A percentile compares a stretch with the other conserved stretches of the same genome.
Evolutionary conservation across 2,797 vertebrate genomes (phyloP).

Genomic region (Allobates femoralis): DNA sequence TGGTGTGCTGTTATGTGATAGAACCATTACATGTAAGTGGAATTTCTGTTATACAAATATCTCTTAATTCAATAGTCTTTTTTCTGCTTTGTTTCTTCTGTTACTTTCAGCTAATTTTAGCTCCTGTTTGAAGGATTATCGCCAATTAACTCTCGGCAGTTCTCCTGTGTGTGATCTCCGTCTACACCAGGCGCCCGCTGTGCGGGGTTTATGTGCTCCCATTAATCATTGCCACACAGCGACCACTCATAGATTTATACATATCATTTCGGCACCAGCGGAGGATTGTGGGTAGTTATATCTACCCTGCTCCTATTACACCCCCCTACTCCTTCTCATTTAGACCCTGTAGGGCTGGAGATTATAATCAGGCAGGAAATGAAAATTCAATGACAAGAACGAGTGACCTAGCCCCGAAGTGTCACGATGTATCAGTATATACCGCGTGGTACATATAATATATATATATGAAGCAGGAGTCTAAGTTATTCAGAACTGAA

Average conservation of each 20-base stretch:
- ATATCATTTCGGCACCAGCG: not conserved
- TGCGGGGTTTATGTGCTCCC: not conserved
- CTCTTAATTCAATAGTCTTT: not conserved
- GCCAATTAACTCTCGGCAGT: not conserved
- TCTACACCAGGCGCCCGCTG: not conserved
- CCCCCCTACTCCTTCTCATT: not conserved
- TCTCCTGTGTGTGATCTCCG: constrained; percentile 6
- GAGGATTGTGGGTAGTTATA: not conserved
- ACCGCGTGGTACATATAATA: not conserved
- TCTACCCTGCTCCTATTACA: not conserved
- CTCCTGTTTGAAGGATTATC: not conserved
- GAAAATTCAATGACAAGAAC: not conserved
- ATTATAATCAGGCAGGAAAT: not conserved
- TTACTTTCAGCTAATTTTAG: constrained; percentile 9
- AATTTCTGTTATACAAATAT: not conserved
- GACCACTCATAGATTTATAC: not conserved
- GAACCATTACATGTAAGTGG: not conserved
- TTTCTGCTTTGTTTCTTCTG: not conserved
- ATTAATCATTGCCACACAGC: constrained; percentile 5
- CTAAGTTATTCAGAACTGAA: not conserved
- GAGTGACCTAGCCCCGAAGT: not conserved
- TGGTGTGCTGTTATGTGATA: not conserved
- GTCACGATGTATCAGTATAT: not conserved
- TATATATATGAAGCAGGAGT: not conserved
- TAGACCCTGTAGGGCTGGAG: not conserved